Evolutionary conservation across 2,797 vertebrate species (phyloP), one percentile per base, ranked within the genome.

Genomic region (Hylomyscus alleni): DNA sequence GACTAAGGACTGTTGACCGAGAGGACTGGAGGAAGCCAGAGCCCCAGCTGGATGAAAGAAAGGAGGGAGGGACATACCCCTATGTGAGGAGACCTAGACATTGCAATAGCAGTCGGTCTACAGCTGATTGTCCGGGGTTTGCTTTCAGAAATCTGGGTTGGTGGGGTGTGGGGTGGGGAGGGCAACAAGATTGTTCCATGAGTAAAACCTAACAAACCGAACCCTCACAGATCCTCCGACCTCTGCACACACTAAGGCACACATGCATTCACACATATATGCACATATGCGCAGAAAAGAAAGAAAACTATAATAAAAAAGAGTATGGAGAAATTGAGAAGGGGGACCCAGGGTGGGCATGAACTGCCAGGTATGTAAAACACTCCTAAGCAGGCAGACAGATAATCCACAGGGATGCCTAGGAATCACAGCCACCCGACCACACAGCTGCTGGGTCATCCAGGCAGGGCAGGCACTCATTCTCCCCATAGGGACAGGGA

Each of bases 391-490:
- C 81, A 88, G 67, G 69, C 62, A 69, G 75, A 34, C 62, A 37
- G 44, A 58, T 20, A 82, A 60, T 50, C 56, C 47, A 15, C 19
- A 26, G 22, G 50, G 78, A 77, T 1, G 58, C 26, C 78, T 2
- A 0, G 47, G 85, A 37, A 34, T 60, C 72, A 78, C 1, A 24
- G 60, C 1, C 26, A 47, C 7, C 40, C 40, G 73, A 60, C 17
- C 2, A 60, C 31, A 52, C 14, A 73, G 72, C 2, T 2, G 6
- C 62, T 34, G 12, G 0, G 11, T 56, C 20, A 13, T 11, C 44
- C 83, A n/a, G 4, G 11, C 4, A 4, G 67, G n/a, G n/a, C 44
- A 31, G 0, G 0, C 1, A 44, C 22, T 65, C 62, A 0, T 6
- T 26, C 29, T 0, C 37, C 69, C 78, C 54, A 2, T 1, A 19